Conservation (phyloP, 1,140 invertebrate genomes). For the Dreissena rostriformis region DNA sequence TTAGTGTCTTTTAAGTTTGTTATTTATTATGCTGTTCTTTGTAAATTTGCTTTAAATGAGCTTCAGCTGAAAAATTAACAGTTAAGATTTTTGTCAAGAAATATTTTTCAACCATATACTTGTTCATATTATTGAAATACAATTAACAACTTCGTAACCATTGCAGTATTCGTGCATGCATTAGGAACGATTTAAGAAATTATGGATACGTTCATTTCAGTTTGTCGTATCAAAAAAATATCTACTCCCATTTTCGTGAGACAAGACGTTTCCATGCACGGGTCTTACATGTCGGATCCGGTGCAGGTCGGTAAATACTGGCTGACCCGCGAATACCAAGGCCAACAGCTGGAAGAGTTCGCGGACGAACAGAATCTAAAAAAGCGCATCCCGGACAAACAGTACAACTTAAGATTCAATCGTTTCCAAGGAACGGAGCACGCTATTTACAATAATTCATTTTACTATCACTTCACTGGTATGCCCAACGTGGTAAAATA, state of each 20-base stretch:
- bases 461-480: slow-evolving; percentile 49
- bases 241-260: slow-evolving; percentile 20
- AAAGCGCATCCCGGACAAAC: background rate
- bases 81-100: no score
- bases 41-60: no score
- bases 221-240: slow-evolving; percentile 45
- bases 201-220: slow-evolving; percentile 4
- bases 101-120: no score
- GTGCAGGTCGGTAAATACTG: slow-evolving; percentile 34
- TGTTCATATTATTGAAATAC: no score
- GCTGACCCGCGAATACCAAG: slow-evolving; percentile 39
- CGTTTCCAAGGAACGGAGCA: slow-evolving; percentile 49
- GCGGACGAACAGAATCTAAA: slow-evolving; percentile 14
- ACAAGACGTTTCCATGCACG: slow-evolving; percentile 7
- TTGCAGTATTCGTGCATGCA: no score
- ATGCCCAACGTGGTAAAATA: slow-evolving; percentile 36
- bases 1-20: no score
- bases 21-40: no score
- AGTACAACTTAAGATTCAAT: slow-evolving; percentile 31
- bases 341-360: slow-evolving; percentile 38
- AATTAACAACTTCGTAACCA: no score
- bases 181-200: no score
- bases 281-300: slow-evolving; percentile 21
- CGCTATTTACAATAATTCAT: slow-evolving; percentile 46
- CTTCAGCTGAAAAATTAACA: no score